Percentiles rank a stretch among this genome's conserved stretches.
These are phyloP conservation scores for Malacoctenus gilli DNA, from an alignment of 2,797 vertebrate genomes.

Conservation along the genomic window DNA sequence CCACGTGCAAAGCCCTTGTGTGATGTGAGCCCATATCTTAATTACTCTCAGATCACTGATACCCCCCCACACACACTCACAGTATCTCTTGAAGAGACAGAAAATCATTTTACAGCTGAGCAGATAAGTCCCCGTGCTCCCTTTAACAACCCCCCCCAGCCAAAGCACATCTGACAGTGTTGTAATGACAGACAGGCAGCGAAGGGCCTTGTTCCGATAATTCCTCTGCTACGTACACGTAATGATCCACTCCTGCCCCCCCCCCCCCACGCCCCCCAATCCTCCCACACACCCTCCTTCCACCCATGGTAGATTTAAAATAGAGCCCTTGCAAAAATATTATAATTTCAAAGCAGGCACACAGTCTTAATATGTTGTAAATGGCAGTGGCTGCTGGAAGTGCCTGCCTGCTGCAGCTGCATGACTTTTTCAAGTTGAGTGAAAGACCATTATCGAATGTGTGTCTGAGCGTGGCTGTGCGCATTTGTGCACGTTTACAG, in stretches of 20 bases:
- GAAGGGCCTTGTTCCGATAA: slow-evolving; percentile 65
- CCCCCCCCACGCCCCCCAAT: slow-evolving; percentile 29
- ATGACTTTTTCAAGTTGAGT: slow-evolving; percentile 65
- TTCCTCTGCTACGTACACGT: slow-evolving; percentile 59
- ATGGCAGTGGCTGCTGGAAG: slow-evolving; percentile 50
- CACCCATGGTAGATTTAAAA: slow-evolving; percentile 69
- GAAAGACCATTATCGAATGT: slow-evolving; percentile 61
- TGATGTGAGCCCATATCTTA: slow-evolving; percentile 79
- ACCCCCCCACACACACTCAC: slow-evolving; percentile 60
- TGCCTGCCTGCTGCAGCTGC: slow-evolving; percentile 36
- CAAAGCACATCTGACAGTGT: slow-evolving; percentile 70
- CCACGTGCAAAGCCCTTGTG: slow-evolving; percentile 69
- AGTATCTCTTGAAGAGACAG: slow-evolving; percentile 73
- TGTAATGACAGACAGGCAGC: slow-evolving; percentile 73
- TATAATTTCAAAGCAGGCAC: slow-evolving; percentile 64
- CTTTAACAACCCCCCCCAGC: slow-evolving; percentile 60
- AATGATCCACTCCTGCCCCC: slow-evolving; percentile 50
- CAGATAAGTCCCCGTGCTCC: slow-evolving; percentile 78
- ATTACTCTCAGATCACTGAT: slow-evolving; percentile 81
- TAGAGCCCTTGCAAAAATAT: slow-evolving; percentile 66
- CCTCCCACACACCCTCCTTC: slow-evolving; percentile 1
- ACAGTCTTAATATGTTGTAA: slow-evolving; percentile 70
- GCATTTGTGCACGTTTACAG: slow-evolving; percentile 24
- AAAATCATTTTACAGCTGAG: slow-evolving; percentile 83
- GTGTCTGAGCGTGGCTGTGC: slow-evolving; percentile 40